phyloP scores from a whole-genome alignment of 2,888 invertebrate species.

The Brachypterus glaber region DNA sequence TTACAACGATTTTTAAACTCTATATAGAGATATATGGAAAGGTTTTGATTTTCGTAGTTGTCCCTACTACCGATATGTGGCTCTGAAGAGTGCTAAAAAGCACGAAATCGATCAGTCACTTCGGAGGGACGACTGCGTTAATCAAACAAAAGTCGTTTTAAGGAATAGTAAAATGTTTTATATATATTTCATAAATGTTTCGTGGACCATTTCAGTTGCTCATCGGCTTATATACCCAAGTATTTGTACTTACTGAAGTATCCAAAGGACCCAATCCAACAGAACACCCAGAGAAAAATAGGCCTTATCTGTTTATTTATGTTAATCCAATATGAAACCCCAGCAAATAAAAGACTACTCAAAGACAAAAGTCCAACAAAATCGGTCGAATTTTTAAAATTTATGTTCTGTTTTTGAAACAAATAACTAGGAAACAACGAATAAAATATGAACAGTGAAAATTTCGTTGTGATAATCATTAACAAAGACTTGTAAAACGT shows the following conservation, averaged over 20 bases:
- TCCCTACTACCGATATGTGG: too few species aligned
- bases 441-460: constrained; percentile 45
- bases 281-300: constrained; percentile 37
- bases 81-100: too few species aligned
- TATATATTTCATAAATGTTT: too few species aligned
- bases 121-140: too few species aligned
- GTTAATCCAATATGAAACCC: constrained; percentile 29
- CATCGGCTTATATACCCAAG: constrained; percentile 1
- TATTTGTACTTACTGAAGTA: constrained; percentile 44
- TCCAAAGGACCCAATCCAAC: constrained; percentile 45
- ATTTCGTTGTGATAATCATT: constrained; percentile 46
- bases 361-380: constrained; percentile 28
- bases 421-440: constrained; percentile 47
- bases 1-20: too few species aligned
- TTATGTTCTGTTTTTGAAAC: constrained; percentile 31
- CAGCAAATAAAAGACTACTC: constrained; percentile 28
- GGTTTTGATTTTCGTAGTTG: too few species aligned
- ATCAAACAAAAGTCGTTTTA: too few species aligned
- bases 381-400: constrained; percentile 5
- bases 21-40: too few species aligned
- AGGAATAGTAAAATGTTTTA: too few species aligned
- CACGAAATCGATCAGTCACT: too few species aligned
- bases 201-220: too few species aligned
- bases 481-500: constrained; percentile 49
- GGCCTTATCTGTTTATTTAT: constrained; percentile 30